Evolutionary conservation across 2,888 invertebrate genomes (phyloP).

Genomic region (Apotomis capreana): DNA sequence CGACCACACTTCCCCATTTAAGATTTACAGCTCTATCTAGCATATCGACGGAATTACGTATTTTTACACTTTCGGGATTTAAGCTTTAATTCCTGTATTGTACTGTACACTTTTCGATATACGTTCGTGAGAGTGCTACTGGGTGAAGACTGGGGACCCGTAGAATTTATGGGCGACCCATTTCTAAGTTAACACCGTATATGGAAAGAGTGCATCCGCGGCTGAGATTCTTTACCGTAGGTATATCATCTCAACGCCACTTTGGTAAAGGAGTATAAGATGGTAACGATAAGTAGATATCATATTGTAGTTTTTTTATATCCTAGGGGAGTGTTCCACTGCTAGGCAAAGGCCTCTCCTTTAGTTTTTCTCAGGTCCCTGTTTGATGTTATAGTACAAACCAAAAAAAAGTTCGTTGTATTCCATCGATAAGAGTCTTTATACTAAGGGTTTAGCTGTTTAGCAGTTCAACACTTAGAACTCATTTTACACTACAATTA

Average conservation of each 20-base stretch:
- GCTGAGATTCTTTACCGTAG: neutral
- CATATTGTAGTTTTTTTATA: no score
- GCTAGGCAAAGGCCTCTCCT: no score
- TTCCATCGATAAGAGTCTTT: no score
- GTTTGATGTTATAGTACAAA: no score
- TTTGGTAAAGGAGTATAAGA: conserved; percentile 1
- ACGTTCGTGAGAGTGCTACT: conserved; percentile 3
- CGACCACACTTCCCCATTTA: neutral
- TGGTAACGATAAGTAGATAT: neutral
- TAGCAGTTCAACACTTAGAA: no score
- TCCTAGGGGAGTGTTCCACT: no score
- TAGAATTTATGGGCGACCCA: conserved; percentile 10
- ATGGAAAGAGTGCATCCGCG: conserved; percentile 20
- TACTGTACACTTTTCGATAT: neutral
- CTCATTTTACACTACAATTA: no score
- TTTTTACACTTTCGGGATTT: neutral
- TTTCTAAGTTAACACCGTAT: conserved; percentile 1
- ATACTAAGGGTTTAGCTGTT: no score
- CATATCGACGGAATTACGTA: conserved; percentile 3
- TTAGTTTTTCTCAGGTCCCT: no score
- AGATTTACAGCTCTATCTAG: conserved; percentile 20
- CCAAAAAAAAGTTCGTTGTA: no score
- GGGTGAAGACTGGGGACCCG: conserved; percentile 4
- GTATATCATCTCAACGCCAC: neutral
- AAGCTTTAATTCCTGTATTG: conserved; percentile 4